Conservation (phyloP, 2,888 invertebrate genomes). For the Cryptocheilus praepositus region DNA sequence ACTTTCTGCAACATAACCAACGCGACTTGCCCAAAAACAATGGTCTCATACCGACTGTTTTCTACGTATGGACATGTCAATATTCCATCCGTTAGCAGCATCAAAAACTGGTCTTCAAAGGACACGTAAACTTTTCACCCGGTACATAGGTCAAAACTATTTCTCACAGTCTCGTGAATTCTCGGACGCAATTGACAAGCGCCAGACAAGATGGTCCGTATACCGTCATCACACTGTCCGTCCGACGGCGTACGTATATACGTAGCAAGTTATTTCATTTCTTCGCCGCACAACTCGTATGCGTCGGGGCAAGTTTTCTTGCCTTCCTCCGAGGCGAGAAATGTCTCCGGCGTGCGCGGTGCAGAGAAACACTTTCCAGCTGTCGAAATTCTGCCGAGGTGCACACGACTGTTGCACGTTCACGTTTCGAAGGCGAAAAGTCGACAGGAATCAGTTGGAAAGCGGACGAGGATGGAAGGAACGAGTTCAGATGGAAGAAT, state of each 20-base stretch:
- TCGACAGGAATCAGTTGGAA: conserved; percentile 5
- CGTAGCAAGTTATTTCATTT: conserved; percentile 14
- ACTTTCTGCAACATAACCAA: no score
- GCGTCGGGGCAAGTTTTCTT: conserved; percentile 9
- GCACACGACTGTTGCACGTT: conserved; percentile 19
- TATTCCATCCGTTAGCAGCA: no score
- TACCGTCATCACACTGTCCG: neutral
- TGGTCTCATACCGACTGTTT: no score
- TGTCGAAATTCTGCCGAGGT: conserved; percentile 25
- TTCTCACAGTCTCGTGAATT: no score
- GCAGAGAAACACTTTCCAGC: conserved; percentile 15
- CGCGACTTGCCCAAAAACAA: no score
- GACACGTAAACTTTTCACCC: no score
- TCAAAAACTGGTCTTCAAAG: no score
- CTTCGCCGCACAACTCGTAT: conserved; percentile 1
- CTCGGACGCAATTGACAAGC: no score
- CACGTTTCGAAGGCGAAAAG: conserved; percentile 20
- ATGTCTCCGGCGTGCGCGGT: neutral
- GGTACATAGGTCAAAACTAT: no score
- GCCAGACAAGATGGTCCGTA: no score
- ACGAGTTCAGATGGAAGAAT: no score
- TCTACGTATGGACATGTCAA: no score
- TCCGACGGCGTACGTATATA: conserved; percentile 4
- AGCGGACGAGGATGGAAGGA: conserved; percentile 13
- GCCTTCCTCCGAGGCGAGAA: neutral